Conservation (phyloP, 2,113 vertebrate species). For the Hassar affinis region DNA sequence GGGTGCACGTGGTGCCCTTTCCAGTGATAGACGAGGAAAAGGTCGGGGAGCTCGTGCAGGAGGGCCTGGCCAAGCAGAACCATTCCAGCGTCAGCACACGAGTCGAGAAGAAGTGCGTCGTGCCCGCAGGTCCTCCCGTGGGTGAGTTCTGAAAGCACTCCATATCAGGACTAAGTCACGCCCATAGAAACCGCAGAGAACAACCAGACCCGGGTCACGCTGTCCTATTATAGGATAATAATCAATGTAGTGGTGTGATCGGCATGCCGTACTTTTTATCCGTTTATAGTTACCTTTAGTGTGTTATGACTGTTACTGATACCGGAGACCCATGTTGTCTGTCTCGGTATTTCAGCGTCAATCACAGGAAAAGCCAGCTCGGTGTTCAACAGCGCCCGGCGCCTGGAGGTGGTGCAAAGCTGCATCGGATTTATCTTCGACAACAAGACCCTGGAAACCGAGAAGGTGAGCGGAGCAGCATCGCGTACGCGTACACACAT, state of each 20-base stretch:
- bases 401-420: constrained; percentile 93
- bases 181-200: background rate
- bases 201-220: background rate
- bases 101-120: constrained; percentile 88
- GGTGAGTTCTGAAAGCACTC: constrained; percentile 76
- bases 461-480: constrained; percentile 81
- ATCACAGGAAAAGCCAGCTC: constrained; percentile 86
- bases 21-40: constrained; percentile 81
- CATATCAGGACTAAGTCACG: no score
- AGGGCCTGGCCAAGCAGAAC: constrained; percentile 80
- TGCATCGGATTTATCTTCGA: constrained; percentile 96
- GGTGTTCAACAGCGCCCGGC: constrained; percentile 95
- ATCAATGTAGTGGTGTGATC: no score
- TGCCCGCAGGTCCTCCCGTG: constrained; percentile 91
- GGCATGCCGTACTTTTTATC: background rate
- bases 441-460: constrained; percentile 94
- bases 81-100: constrained; percentile 66
- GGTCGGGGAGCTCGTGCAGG: constrained; percentile 83
- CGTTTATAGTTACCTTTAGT: background rate
- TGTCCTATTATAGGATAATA: background rate
- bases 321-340: background rate
- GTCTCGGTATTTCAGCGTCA: constrained; percentile 75
- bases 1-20: constrained; percentile 92
- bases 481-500: constrained; percentile 25
- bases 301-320: background rate